Evolutionary conservation across 2,888 invertebrate species (phyloP).

Genomic region (Paralinhomoeus sp.): DNA sequence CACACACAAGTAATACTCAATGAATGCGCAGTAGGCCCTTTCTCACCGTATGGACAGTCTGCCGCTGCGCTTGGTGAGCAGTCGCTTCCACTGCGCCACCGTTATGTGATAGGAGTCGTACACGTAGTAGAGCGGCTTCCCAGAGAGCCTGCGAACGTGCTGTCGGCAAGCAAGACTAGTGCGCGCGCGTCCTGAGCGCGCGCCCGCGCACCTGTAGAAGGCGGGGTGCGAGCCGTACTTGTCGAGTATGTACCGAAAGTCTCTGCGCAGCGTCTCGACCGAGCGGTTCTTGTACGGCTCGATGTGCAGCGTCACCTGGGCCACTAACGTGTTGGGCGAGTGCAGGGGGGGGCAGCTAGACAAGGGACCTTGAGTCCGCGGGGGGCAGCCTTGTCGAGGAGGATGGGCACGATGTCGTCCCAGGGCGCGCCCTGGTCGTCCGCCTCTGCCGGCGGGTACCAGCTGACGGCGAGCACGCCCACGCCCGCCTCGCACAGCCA

Average conservation of each 20-base stretch:
- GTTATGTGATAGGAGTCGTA: slow-evolving; percentile 42
- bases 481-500: slow-evolving; percentile 38
- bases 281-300: slow-evolving; percentile 28
- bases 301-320: background rate
- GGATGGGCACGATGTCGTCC: too few relatives aligned
- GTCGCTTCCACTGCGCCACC: too few relatives aligned
- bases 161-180: too few relatives aligned
- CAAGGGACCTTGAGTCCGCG: too few relatives aligned
- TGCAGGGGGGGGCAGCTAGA: slow-evolving; percentile 34
- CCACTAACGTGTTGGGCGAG: background rate
- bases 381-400: too few relatives aligned
- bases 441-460: slow-evolving; percentile 32
- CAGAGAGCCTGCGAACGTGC: background rate
- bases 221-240: slow-evolving; percentile 35
- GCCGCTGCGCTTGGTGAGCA: too few relatives aligned
- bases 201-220: slow-evolving; percentile 30
- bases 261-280: slow-evolving; percentile 14
- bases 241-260: slow-evolving; percentile 27
- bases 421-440: slow-evolving; percentile 25
- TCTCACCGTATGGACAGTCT: too few relatives aligned
- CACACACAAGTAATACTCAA: too few relatives aligned
- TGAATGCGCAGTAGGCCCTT: too few relatives aligned
- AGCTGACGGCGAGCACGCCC: slow-evolving; percentile 37
- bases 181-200: too few relatives aligned
- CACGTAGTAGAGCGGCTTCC: slow-evolving; percentile 40